These are phyloP conservation scores for Nyctibius grandis DNA, from an alignment of 2,797 vertebrate species.

Conservation along the genomic window DNA sequence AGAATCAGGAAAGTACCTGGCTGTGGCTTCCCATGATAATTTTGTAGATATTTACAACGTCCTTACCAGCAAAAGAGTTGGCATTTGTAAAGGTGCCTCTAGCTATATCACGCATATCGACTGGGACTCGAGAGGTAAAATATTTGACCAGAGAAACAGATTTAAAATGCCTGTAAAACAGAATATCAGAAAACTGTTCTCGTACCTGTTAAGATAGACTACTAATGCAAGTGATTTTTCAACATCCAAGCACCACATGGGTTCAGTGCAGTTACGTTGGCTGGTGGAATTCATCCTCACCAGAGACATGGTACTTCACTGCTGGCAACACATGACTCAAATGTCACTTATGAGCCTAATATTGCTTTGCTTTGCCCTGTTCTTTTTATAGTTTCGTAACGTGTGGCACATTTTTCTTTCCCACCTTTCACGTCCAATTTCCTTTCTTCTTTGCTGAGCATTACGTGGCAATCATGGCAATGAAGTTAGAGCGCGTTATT, in stretches of 20 bases:
- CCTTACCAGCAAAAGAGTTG: slow-evolving; percentile 93
- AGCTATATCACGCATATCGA: slow-evolving; percentile 95
- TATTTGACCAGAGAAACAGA: neutral
- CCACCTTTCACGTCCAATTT: neutral
- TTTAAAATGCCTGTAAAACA: neutral
- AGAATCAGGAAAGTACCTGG: slow-evolving; percentile 94
- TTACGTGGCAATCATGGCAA: neutral
- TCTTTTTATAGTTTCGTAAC: neutral
- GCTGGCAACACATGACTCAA: neutral
- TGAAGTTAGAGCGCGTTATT: neutral
- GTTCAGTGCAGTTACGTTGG: neutral
- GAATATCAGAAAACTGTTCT: neutral
- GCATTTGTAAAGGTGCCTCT: slow-evolving; percentile 93
- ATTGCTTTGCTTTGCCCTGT: neutral
- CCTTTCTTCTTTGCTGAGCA: neutral
- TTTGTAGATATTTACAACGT: slow-evolving; percentile 98
- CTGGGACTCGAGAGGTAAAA: slow-evolving; percentile 92
- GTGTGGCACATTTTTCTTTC: neutral
- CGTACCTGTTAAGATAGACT: neutral
- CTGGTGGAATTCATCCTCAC: neutral
- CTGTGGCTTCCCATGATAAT: slow-evolving; percentile 94
- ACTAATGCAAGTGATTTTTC: neutral
- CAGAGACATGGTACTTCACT: neutral
- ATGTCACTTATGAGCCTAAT: neutral
- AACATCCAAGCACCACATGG: neutral